Percentiles rank a stretch among this genome's conserved stretches.
These are phyloP conservation scores for Lordiphosa clarofinis DNA, from an alignment of 1,140 invertebrate species.

Conservation along the genomic window DNA sequence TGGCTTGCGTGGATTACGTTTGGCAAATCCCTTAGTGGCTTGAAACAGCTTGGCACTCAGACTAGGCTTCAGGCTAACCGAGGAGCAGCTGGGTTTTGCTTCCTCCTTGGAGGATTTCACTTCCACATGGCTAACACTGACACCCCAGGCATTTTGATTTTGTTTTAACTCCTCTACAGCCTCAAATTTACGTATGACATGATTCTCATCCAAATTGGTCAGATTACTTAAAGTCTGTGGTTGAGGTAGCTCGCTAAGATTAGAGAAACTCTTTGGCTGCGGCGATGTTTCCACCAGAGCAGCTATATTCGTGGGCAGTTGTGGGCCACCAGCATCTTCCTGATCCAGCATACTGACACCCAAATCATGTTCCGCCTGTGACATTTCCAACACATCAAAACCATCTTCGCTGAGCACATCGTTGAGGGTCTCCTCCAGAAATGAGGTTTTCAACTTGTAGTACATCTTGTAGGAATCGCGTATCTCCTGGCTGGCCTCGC, in stretches of 20 bases:
- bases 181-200: conserved; percentile 62
- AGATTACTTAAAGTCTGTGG: conserved; percentile 45
- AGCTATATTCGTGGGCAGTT: conserved; percentile 51
- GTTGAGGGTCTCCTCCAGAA: conserved; percentile 85
- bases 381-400: conserved; percentile 77
- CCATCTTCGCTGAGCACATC: conserved; percentile 80
- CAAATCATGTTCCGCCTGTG: conserved; percentile 55
- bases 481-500: conserved; percentile 85
- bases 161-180: conserved; percentile 58
- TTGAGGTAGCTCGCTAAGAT: conserved; percentile 29
- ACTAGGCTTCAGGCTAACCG: conserved; percentile 81
- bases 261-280: conserved; percentile 23
- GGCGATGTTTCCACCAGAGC: conserved; percentile 33
- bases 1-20: conserved; percentile 88
- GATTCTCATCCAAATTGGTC: conserved; percentile 50
- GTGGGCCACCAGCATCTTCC: background rate
- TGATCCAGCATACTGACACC: conserved; percentile 36
- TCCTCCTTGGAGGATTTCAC: conserved; percentile 15
- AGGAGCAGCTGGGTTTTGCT: background rate
- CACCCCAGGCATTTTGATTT: conserved; percentile 82
- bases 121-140: conserved; percentile 81
- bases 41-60: conserved; percentile 84
- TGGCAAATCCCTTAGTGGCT: conserved; percentile 82
- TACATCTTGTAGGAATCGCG: conserved; percentile 90
- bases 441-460: conserved; percentile 87